phyloP scores from a whole-genome alignment of 2,888 invertebrate species.

The Physocephala rufipes region DNA sequence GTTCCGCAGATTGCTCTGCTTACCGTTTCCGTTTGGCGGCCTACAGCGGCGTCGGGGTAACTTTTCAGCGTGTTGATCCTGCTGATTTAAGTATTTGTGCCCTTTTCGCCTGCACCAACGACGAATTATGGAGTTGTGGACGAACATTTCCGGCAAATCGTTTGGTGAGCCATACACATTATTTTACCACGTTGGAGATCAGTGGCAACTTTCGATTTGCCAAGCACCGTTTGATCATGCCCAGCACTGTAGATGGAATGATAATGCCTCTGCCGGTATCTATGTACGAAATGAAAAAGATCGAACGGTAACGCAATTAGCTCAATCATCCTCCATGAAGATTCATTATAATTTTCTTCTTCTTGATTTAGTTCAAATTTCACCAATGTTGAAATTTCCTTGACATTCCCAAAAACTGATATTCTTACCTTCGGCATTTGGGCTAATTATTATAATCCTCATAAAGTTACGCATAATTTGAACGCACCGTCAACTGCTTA shows the following conservation, averaged over 20 bases:
- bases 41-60: slow-evolving; percentile 52
- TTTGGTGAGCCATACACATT: slow-evolving; percentile 48
- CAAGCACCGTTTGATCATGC: slow-evolving; percentile 54
- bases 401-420: slow-evolving; percentile 51
- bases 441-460: slow-evolving; percentile 54
- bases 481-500: slow-evolving; percentile 35
- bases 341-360: too few relatives aligned
- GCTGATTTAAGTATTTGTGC: slow-evolving; percentile 67
- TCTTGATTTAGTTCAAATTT: slow-evolving; percentile 29
- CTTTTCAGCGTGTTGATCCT: slow-evolving; percentile 60
- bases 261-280: slow-evolving; percentile 53
- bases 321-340: too few relatives aligned
- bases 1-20: slow-evolving; percentile 44
- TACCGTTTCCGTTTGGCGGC: slow-evolving; percentile 58
- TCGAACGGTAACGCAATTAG: slow-evolving; percentile 10
- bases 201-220: slow-evolving; percentile 51
- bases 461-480: slow-evolving; percentile 50
- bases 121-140: slow-evolving; percentile 63
- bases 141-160: slow-evolving; percentile 49
- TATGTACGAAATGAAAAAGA: slow-evolving; percentile 42
- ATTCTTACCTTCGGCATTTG: slow-evolving; percentile 63
- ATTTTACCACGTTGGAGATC: slow-evolving; percentile 55
- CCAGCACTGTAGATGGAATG: slow-evolving; percentile 55
- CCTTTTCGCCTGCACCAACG: slow-evolving; percentile 66
- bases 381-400: slow-evolving; percentile 43